Evolutionary conservation across 2,888 invertebrate species (phyloP), one percentile per base, ranked within the genome.

Genomic region (Ligdia adustata): DNA sequence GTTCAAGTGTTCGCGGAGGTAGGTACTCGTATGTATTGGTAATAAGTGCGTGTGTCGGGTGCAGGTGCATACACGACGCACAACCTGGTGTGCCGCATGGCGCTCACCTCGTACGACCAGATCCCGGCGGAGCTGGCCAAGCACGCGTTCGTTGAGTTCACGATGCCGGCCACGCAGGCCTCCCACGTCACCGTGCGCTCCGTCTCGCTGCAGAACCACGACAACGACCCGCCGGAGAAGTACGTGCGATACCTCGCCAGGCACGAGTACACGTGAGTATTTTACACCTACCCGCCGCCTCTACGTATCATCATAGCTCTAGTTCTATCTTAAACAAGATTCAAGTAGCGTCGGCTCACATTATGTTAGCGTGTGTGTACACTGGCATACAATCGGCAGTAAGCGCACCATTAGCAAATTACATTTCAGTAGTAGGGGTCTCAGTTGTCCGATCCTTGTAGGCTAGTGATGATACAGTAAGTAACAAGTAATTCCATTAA

Each of bases 21-120:
- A 33, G 20, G 11, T 12, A 11, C n/a, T n/a, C n/a, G n/a, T n/a
- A n/a, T n/a, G n/a, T n/a, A n/a, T n/a, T n/a, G n/a, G n/a, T n/a
- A n/a, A n/a, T n/a, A 11, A 2, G 4, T 9, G 20, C 7, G 20
- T 11, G 6, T 29, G 15, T n/a, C 15, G 18, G 9, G 9, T 15
- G 14, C 72, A 98, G 98, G 98, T 41, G 99, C 99, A 12, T 99
- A 99, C 88, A 99, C 99, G 54, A 98, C 97, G 11, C 99, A 99
- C 91, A 95, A 98, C 79, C 93, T 99, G 89, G 96, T 97, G 55
- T 97, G 98, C 73, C 94, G 97, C 53, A 94, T 99, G 92, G 97
- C 97, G 53, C 92, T 99, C 59, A 99, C 98, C 12, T 97, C 98
- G 33, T 99, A 97, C 90, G 99, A 99, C 89, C 97, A 98, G 90